Evolutionary conservation across 2,888 invertebrate species (phyloP).

Genomic region (Oxytorus armatus): DNA sequence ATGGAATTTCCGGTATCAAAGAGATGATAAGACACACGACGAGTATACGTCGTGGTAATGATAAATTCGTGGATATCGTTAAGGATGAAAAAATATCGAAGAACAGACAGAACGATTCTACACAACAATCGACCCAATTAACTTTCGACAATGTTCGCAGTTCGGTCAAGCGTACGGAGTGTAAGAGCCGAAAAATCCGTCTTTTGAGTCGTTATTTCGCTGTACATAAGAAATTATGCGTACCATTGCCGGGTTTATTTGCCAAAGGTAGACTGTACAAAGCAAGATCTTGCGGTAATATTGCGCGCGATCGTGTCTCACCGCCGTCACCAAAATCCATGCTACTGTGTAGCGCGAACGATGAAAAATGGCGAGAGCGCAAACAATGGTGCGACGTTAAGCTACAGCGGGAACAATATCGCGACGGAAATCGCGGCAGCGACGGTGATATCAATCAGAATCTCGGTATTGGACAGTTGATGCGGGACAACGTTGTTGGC

Average conservation of each 20-base stretch:
- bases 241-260: slow-evolving; percentile 87
- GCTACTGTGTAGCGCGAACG: slow-evolving; percentile 79
- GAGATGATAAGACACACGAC: slow-evolving; percentile 46
- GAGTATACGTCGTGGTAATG: slow-evolving; percentile 38
- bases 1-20: slow-evolving; percentile 46
- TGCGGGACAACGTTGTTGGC: slow-evolving; percentile 77
- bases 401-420: slow-evolving; percentile 71
- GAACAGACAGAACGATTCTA: slow-evolving; percentile 72
- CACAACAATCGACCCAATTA: slow-evolving; percentile 63
- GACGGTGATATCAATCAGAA: slow-evolving; percentile 86
- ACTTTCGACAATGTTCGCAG: slow-evolving; percentile 77
- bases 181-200: slow-evolving; percentile 85
- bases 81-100: slow-evolving; percentile 57
- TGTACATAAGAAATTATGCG: slow-evolving; percentile 88
- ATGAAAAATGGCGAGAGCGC: slow-evolving; percentile 84
- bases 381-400: slow-evolving; percentile 83
- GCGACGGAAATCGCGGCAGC: slow-evolving; percentile 76
- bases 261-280: slow-evolving; percentile 87
- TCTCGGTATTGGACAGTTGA: slow-evolving; percentile 81
- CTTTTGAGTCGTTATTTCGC: slow-evolving; percentile 89
- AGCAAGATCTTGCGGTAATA: slow-evolving; percentile 88
- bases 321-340: slow-evolving; percentile 81
- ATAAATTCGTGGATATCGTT: slow-evolving; percentile 64
- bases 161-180: slow-evolving; percentile 78
- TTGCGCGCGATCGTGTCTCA: slow-evolving; percentile 85